phyloP scores from a whole-genome alignment of 1,140 invertebrate species.

The Pygmarrhopalites habei region DNA sequence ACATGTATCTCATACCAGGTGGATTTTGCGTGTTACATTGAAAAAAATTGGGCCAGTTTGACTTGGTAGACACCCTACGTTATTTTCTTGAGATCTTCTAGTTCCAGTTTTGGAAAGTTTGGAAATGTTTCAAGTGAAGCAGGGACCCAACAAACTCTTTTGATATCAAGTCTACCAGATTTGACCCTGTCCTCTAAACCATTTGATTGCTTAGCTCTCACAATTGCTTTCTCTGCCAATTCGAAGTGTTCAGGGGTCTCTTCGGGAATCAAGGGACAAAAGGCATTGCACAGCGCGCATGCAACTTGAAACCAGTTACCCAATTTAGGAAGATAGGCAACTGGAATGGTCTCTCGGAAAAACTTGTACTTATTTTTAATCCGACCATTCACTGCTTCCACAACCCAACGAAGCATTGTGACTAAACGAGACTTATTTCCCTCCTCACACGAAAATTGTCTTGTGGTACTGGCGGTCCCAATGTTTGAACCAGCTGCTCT shows the following conservation, averaged over 20 bases:
- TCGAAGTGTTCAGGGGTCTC: neutral
- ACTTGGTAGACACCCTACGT: constrained; percentile 11
- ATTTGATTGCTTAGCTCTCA: neutral
- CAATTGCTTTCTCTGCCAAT: neutral
- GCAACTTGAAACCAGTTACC: constrained; percentile 6
- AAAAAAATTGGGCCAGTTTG: neutral
- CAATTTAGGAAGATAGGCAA: constrained; percentile 13
- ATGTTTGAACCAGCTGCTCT: too few relatives aligned
- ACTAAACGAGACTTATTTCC: constrained; percentile 26
- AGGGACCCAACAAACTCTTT: neutral
- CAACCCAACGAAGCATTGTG: constrained; percentile 34
- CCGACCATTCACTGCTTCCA: constrained; percentile 34
- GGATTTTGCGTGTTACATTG: neutral
- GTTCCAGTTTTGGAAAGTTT: neutral
- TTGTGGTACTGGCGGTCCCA: too few relatives aligned
- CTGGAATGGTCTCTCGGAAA: constrained; percentile 16
- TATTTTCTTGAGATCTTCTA: neutral
- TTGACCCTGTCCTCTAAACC: neutral
- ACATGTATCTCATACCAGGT: neutral
- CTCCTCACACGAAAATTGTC: neutral
- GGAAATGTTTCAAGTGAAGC: neutral
- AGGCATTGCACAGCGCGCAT: constrained; percentile 13
- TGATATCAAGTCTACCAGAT: neutral
- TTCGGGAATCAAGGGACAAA: neutral
- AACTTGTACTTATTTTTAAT: constrained; percentile 34